phyloP scores from a whole-genome alignment of 2,888 invertebrate genomes.

The Dasypolia templi region DNA sequence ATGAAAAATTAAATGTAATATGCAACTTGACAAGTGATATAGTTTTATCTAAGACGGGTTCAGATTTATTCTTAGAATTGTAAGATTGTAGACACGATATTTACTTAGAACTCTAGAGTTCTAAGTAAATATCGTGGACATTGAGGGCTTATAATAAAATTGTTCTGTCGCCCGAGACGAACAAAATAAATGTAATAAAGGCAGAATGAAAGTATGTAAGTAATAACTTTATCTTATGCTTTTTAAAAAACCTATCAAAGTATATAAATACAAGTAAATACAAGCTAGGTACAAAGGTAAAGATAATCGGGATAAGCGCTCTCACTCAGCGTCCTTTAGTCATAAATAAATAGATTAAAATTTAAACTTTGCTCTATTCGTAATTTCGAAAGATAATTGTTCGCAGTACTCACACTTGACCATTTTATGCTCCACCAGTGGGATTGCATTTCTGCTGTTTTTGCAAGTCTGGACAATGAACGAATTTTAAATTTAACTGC shows the following conservation, averaged over 20 bases:
- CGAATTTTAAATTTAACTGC: conserved; percentile 56
- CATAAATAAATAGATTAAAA: background rate
- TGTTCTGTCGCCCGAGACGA: too few relatives aligned
- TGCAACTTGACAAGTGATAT: conserved; percentile 23
- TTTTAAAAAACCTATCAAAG: too few relatives aligned
- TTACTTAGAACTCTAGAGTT: conserved; percentile 1
- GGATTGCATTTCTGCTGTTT: conserved; percentile 65
- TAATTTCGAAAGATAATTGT: conserved; percentile 9
- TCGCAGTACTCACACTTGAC: conserved; percentile 25
- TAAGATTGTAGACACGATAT: conserved; percentile 14
- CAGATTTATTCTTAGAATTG: conserved; percentile 20
- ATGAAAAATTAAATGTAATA: conserved; percentile 46
- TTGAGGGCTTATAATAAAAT: background rate
- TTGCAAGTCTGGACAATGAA: conserved; percentile 66
- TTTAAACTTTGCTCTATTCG: too few relatives aligned
- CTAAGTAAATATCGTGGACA: too few relatives aligned
- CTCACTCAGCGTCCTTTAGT: background rate
- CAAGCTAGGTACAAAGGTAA: background rate
- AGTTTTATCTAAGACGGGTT: conserved; percentile 16
- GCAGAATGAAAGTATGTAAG: background rate
- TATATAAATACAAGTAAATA: background rate
- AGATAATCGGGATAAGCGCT: background rate
- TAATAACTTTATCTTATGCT: background rate
- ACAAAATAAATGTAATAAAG: background rate
- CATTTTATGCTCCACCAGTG: conserved; percentile 37